These are phyloP conservation scores for Darevskia mixta DNA, from an alignment of 2,797 vertebrate species.

Conservation along the genomic window DNA sequence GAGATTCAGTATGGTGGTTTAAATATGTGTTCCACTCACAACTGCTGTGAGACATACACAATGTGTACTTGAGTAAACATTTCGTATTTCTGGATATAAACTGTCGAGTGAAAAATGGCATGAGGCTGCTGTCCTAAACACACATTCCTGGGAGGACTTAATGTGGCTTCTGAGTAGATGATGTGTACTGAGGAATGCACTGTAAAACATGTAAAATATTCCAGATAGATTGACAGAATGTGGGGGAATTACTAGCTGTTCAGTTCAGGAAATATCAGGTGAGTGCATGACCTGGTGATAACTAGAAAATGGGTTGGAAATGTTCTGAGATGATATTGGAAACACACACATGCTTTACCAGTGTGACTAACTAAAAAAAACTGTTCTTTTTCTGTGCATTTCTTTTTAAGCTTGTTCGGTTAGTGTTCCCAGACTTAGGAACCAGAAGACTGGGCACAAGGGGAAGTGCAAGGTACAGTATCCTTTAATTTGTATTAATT, in stretches of 20 bases:
- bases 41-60: neutral
- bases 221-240: neutral
- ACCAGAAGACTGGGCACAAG: slow-evolving; percentile 74
- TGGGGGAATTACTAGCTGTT: accelerated
- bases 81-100: neutral
- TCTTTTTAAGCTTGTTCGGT: slow-evolving; percentile 66
- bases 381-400: slow-evolving; percentile 12
- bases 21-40: neutral
- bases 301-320: slow-evolving; percentile 10
- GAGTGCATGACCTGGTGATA: slow-evolving; percentile 22
- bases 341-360: neutral
- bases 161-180: too few species aligned
- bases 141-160: too few species aligned
- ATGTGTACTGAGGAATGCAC: neutral
- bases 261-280: neutral
- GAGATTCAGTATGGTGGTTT: neutral
- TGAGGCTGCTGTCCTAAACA: neutral
- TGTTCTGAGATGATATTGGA: neutral
- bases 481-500: neutral
- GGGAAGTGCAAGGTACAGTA: slow-evolving; percentile 71
- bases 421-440: slow-evolving; percentile 74
- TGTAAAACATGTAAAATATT: neutral
- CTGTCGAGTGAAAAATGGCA: neutral
- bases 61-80: neutral
- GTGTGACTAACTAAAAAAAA: slow-evolving; percentile 3